These are phyloP conservation scores for Artemia sinica DNA, from an alignment of 2,888 invertebrate genomes.

Conservation along the genomic window DNA sequence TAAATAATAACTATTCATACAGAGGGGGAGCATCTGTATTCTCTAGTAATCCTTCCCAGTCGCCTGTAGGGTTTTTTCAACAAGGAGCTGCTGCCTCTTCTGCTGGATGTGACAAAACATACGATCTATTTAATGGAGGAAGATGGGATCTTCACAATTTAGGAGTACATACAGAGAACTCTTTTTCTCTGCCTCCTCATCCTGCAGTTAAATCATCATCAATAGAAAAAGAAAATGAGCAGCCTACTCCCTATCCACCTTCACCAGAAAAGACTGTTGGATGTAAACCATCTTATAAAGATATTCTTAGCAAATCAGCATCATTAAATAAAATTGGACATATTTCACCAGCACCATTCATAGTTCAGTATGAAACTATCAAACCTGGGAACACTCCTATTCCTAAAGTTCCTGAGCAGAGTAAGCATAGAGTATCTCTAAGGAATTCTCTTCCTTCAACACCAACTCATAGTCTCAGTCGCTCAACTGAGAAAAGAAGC, in stretches of 20 bases:
- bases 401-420: background rate
- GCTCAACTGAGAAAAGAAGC: background rate
- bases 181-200: background rate
- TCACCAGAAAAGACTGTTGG: background rate
- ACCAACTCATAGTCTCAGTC: background rate
- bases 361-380: background rate
- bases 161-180: background rate
- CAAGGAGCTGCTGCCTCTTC: background rate
- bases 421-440: background rate
- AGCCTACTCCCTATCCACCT: background rate
- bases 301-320: slow-evolving; percentile 18
- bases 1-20: background rate
- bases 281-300: slow-evolving; percentile 21
- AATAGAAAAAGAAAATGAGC: background rate
- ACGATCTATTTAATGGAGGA: slow-evolving; percentile 1
- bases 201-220: background rate
- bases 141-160: slow-evolving; percentile 1
- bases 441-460: slow-evolving; percentile 12
- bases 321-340: slow-evolving; percentile 9
- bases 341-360: background rate
- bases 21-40: background rate
- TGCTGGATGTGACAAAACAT: background rate
- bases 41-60: background rate
- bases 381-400: background rate
- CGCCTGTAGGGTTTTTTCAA: background rate